These are phyloP conservation scores for Cantharis nigra DNA, from an alignment of 2,888 invertebrate genomes.

Conservation along the genomic window DNA sequence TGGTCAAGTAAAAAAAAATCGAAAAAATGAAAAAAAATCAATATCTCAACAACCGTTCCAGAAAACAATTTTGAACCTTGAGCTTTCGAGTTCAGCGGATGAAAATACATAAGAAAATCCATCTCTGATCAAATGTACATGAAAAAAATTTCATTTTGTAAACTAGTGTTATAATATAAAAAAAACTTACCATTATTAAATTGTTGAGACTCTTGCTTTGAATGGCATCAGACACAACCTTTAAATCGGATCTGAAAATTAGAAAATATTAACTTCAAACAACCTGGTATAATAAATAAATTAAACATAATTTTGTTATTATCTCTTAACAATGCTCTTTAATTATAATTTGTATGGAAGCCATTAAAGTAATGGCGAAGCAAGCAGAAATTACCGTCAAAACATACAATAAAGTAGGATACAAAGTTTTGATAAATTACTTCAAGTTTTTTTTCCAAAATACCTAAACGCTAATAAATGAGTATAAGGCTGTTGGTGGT, in stretches of 20 bases:
- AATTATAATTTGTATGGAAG: neutral
- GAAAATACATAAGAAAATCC: too few species aligned
- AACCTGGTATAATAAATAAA: neutral
- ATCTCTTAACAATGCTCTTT: neutral
- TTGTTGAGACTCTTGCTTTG: conserved; percentile 60
- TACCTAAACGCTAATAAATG: neutral
- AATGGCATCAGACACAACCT: conserved; percentile 55
- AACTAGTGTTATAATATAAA: too few species aligned
- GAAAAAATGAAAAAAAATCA: too few species aligned
- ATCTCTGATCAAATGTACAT: too few species aligned
- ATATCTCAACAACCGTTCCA: too few species aligned
- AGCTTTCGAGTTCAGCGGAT: too few species aligned
- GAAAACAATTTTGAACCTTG: too few species aligned
- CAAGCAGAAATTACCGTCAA: neutral
- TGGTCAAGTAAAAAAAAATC: too few species aligned
- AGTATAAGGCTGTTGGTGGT: neutral
- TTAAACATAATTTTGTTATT: neutral
- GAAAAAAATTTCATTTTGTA: too few species aligned
- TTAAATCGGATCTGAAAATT: conserved; percentile 57
- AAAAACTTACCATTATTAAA: conserved; percentile 58
- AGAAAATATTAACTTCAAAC: conserved; percentile 15
- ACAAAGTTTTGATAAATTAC: neutral
- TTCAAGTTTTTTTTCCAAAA: neutral
- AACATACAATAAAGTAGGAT: neutral
- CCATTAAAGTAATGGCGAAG: neutral